Evolutionary conservation across 2,888 invertebrate genomes (phyloP), one percentile per base, ranked within the genome.

Genomic region (Chaetoderma sp.): DNA sequence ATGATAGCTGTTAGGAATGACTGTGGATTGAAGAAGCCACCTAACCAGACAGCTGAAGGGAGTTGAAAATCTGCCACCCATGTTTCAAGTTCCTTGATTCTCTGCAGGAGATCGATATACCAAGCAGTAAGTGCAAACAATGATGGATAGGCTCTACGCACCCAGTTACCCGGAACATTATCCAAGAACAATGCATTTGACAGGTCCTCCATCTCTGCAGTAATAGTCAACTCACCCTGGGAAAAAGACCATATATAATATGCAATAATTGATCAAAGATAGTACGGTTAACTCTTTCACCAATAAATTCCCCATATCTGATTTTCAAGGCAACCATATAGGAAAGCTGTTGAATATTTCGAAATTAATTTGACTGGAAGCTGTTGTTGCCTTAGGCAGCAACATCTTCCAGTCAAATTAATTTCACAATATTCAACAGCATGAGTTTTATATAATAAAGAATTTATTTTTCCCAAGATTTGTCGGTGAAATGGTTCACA

Each of bases 21-120:
- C 87, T 98, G 97, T 0, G 97, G 98, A 87, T 98, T 98, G 89
- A 98, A 98, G 88, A 98, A 96, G n/a, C 97, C 98, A 16, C 94
- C 95, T 68, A 98, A 88, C 98, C 98, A 98, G 18, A 98, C 96
- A 1, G 95, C 90, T 0, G 94, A 90, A 36, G 96, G 96, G 64
- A 97, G 88, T 71, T 83, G 85, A 82, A 97, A 97, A 88, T 97
- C 97, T 1, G 94, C 93, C 28, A 94, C 93, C 97, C 97, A 98
- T 0, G 93, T 94, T 87, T 97, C 96, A 36, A 87, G 79, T 68
- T 87, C 86, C 78, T 96, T 90, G 64, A 96, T 89, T 63, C 98
- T 89, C 49, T 94, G 88, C 13, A 96, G 89, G 59, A 98, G 89
- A 86, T 98, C 97, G 32, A 95, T 93, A 86, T 95, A 97, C 98